A percentile compares a stretch with the other conserved stretches of the same genome.
Evolutionary conservation across 2,888 invertebrate species (phyloP).

Genomic region (Eupelmus urozonus): DNA sequence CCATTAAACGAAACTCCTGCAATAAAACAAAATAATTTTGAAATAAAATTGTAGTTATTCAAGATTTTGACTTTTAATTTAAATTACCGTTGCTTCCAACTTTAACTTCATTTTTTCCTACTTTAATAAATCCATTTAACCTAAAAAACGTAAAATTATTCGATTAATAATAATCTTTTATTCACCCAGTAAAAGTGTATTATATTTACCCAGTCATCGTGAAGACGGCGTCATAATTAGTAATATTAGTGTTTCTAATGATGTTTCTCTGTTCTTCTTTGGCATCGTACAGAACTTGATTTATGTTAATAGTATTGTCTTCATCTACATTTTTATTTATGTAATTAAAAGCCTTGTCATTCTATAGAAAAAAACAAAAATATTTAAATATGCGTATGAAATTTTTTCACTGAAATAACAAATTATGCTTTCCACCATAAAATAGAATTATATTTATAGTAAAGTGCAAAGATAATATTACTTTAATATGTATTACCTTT

Average conservation of each 20-base stretch:
- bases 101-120: neutral
- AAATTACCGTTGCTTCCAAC: conserved; percentile 23
- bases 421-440: no score
- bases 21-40: neutral
- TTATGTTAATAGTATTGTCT: conserved; percentile 5
- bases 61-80: no score
- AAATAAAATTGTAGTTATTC: neutral
- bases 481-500: conserved; percentile 30
- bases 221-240: conserved; percentile 24
- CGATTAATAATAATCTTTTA: neutral
- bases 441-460: no score
- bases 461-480: no score
- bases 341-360: conserved; percentile 23
- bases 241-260: conserved; percentile 18
- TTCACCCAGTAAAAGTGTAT: neutral
- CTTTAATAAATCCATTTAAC: neutral
- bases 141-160: neutral
- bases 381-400: no score
- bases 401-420: no score
- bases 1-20: conserved; percentile 18
- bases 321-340: conserved; percentile 24
- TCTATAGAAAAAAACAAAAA: conserved; percentile 12
- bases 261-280: neutral
- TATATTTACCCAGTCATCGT: conserved; percentile 27
- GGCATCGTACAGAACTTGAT: neutral